phyloP scores from a whole-genome alignment of 2,113 vertebrate species.

The Procavia capensis region DNA sequence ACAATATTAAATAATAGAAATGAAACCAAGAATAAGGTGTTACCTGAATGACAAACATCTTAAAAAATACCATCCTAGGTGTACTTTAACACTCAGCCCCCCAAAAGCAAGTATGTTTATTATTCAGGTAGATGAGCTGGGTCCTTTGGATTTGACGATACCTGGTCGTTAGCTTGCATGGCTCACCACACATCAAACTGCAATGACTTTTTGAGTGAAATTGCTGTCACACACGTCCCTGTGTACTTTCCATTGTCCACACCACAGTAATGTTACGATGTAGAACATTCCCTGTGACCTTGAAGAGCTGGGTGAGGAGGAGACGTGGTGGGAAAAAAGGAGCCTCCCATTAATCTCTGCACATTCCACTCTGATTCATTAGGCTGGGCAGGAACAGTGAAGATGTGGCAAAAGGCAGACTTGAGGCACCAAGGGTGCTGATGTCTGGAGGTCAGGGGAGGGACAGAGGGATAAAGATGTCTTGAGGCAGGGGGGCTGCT shows the following conservation, averaged over 20 bases:
- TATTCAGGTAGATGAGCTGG: slow-evolving; percentile 59
- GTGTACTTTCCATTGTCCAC: neutral
- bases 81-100: neutral
- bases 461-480: neutral
- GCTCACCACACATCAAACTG: slow-evolving; percentile 11
- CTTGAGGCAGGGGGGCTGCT: neutral
- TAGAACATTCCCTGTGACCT: neutral
- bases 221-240: neutral
- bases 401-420: neutral
- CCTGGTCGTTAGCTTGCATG: slow-evolving; percentile 66
- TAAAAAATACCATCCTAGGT: neutral
- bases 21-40: neutral
- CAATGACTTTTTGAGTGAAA: slow-evolving; percentile 72
- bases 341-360: neutral
- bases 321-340: neutral
- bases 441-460: neutral
- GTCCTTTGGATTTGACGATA: slow-evolving; percentile 47
- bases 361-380: neutral
- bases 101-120: neutral
- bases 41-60: neutral
- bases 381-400: neutral
- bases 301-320: neutral
- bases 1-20: neutral
- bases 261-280: neutral
- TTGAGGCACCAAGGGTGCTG: neutral